Base-by-base conservation (phyloP, 2,797 vertebrate genomes). In the Thripadectes ignobilis region DNA sequence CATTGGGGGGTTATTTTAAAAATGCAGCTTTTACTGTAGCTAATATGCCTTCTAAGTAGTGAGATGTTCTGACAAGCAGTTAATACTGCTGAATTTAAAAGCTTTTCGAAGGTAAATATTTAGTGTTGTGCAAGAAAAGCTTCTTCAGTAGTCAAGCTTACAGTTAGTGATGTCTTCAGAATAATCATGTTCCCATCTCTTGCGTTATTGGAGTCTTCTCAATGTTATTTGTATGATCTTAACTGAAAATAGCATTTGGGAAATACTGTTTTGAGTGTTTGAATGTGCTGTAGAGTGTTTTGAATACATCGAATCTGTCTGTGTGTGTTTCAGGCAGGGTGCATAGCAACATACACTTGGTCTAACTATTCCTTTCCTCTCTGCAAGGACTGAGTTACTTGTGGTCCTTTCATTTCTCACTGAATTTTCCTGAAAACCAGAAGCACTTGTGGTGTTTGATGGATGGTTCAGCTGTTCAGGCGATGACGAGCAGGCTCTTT, bases 201-300 rank as follows among this genome's bases (percentile, higher is more conserved):
- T 32, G 8, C 12, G 1, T 85, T 62, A 14, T 63, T 71, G 30
- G 41, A 45, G 7, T 63, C 3, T 76, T 75, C 43, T 59, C 59
- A 48, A 49, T 39, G 8, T 45, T 48, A 36, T 74, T 74, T 74
- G 3, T 55, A 34, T 43, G 30, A 39, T 12, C 38, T 39, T 23
- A 72, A 38, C 29, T 52, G 39, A 26, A 82, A 84, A 7, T 9
- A 43, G 6, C 19, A 4, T 54, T 81, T 95, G 87, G 63, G 36
- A 85, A 89, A 46, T 54, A 9, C 0, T 19, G 2, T 21, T 90
- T 38, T 52, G 82, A 59, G 45, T 0, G 0, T 39, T 12, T 22
- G 32, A 54, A 54, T 7, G 32, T 69, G 51, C 57, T 29, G 4
- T 27, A n/a, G 46, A 36, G 49, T 45, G 45, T 39, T 82, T 52